A percentile compares a stretch with the other conserved stretches of the same genome.
Evolutionary conservation across 2,888 invertebrate genomes (phyloP).

Genomic region (Drosophila pseudotakahashii): DNA sequence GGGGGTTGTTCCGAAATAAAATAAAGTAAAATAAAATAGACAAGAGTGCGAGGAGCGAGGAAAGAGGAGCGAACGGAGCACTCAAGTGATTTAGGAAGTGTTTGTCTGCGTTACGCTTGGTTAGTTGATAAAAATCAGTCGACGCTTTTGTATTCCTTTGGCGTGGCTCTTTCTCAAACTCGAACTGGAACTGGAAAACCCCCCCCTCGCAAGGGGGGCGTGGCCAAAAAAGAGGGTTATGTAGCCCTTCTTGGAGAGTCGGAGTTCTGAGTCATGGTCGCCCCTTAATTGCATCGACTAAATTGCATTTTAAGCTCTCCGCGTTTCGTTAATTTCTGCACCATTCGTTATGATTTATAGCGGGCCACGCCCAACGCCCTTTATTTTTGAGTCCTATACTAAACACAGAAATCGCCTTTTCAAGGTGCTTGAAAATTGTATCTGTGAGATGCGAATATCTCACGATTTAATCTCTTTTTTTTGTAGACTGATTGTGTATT

Average conservation of each 20-base stretch:
- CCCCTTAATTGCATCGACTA: constrained; percentile 69
- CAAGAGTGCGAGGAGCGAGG: neutral
- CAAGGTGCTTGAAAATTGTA: constrained; percentile 2
- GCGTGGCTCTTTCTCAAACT: constrained; percentile 3
- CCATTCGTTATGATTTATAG: constrained; percentile 32
- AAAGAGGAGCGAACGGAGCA: constrained; percentile 10
- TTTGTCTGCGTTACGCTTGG: constrained; percentile 82
- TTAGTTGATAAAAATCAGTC: constrained; percentile 82
- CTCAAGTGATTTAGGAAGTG: constrained; percentile 82
- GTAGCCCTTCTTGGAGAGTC: neutral
- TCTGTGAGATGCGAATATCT: constrained; percentile 1
- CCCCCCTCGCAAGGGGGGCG: constrained; percentile 1
- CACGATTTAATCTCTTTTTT: neutral
- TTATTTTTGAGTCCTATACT: constrained; percentile 2
- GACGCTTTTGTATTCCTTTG: constrained; percentile 49
- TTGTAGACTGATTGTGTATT: too few relatives aligned
- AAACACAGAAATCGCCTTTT: neutral
- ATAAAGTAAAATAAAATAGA: constrained; percentile 33
- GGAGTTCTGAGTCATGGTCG: constrained; percentile 28
- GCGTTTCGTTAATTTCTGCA: constrained; percentile 38
- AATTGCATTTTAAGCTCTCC: constrained; percentile 70
- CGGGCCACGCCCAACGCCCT: constrained; percentile 20
- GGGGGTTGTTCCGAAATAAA: constrained; percentile 49
- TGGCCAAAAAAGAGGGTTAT: constrained; percentile 2
- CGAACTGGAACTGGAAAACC: too few relatives aligned